Evolutionary conservation across 2,888 invertebrate species (phyloP), one percentile per base, ranked within the genome.

Genomic region (Lordiphosa andalusiaca): DNA sequence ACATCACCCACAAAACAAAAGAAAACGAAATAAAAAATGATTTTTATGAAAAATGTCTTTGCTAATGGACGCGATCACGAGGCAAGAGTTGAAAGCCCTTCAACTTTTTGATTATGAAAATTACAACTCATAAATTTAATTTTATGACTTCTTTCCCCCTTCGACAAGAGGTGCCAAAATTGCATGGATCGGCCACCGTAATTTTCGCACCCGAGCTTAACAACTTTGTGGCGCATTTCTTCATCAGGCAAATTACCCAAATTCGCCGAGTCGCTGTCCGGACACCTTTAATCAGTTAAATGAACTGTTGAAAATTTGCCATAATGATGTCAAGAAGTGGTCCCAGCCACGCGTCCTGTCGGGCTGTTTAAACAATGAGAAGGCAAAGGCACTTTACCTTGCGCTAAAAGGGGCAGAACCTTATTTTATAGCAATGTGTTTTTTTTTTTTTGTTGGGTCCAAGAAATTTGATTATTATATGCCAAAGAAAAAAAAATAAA

Each of bases 251-350:
- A 75, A 80, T 74, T 82, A 67, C 37, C 40, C 48, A 44, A 68
- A 73, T 52, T 61, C 63, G 65, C 37, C 38, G 37, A 46, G 53
- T 42, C 46, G 55, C 57, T 56, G 53, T 68, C 46, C 33, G 38
- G 53, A 38, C 67, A 67, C 74, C 76, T 69, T 44, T 83, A 84
- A 85, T 85, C 84, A 81, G 85, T 67, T 85, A 81, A 81, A 81
- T 81, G 85, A 71, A 80, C 85, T 81, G 80, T 81, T 81, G 80
- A 85, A 81, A 85, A 85, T 85, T 81, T 80, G 85, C 59, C 66
- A 65, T 70, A 84, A 69, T 84, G 78, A 71, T 62, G 53, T 53
- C 53, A 13, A 44, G 10, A 16, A 44, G 44, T 33, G 44, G 44
- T 16, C 44, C 49, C 69, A 77, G 72, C 47, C 56, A 41, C 46